Conservation (phyloP, 1,140 invertebrate species). For the Bombus confusus region DNA sequence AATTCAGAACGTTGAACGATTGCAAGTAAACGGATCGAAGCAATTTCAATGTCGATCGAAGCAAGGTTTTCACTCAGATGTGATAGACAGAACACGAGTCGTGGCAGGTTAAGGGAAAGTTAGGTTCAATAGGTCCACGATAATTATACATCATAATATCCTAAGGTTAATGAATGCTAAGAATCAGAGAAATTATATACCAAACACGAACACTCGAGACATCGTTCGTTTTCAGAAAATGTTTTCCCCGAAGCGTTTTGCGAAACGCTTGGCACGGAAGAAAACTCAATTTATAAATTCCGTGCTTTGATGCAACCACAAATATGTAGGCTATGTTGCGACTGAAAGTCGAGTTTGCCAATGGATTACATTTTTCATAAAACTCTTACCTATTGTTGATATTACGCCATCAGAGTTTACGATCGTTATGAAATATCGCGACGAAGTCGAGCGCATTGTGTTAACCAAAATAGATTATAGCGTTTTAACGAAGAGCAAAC, state of each 20-base stretch:
- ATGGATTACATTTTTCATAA: not conserved
- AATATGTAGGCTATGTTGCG: not conserved
- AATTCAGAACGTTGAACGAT: not conserved
- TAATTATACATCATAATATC: slow-evolving; percentile 24
- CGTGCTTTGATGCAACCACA: not conserved
- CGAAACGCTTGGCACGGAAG: not conserved
- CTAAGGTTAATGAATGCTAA: slow-evolving; percentile 32
- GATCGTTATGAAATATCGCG: not conserved
- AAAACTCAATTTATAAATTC: not conserved
- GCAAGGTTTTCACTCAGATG: not conserved
- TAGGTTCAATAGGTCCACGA: slow-evolving; percentile 47
- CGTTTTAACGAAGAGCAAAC: not conserved
- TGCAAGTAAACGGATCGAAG: not conserved
- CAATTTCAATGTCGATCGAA: not conserved
- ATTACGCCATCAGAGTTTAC: not conserved
- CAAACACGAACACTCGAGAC: not conserved
- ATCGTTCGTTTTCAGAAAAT: not conserved
- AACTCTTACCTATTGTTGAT: not conserved
- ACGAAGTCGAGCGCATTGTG: not conserved
- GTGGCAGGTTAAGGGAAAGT: slow-evolving; percentile 16
- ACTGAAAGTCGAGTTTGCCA: not conserved
- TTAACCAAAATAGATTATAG: not conserved
- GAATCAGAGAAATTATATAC: slow-evolving; percentile 36
- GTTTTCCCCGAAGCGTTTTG: not conserved
- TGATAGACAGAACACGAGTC: not conserved